phyloP scores from a whole-genome alignment of 2,888 invertebrate species.

The Limnephilus marmoratus region DNA sequence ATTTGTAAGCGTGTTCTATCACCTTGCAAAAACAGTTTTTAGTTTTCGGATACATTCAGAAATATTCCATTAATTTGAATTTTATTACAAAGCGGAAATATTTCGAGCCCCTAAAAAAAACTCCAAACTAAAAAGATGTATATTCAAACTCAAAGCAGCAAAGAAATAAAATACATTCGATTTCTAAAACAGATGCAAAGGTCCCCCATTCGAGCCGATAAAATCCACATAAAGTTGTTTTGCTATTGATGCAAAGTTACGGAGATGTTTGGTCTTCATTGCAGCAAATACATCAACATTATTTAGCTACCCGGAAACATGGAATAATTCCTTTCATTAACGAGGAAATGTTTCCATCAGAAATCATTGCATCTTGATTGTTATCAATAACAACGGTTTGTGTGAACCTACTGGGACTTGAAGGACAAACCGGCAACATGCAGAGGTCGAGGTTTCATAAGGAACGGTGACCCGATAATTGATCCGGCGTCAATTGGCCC shows the following conservation, averaged over 20 bases:
- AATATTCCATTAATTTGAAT: too few species aligned
- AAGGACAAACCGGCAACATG: neutral
- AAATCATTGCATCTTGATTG: constrained; percentile 8
- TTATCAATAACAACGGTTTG: neutral
- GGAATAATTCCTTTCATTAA: neutral
- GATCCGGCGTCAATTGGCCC: too few species aligned
- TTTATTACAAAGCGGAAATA: too few species aligned
- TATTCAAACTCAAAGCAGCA: neutral
- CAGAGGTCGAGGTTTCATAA: neutral
- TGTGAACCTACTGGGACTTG: neutral
- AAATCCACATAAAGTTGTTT: too few species aligned
- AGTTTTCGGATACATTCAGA: too few species aligned
- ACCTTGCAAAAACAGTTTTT: too few species aligned
- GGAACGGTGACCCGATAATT: too few species aligned
- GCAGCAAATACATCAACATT: neutral
- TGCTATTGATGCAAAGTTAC: too few species aligned
- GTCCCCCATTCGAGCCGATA: too few species aligned
- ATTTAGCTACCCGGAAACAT: constrained; percentile 6
- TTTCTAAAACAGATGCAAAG: neutral
- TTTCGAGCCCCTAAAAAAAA: too few species aligned
- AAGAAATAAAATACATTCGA: neutral
- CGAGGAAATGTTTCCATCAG: neutral
- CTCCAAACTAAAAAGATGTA: neutral
- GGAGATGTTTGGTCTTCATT: neutral
- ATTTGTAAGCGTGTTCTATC: too few species aligned